Percentiles rank a stretch among this genome's conserved stretches.
Evolutionary conservation across 1,140 invertebrate genomes (phyloP).

Genomic region (Whitmania pigra): DNA sequence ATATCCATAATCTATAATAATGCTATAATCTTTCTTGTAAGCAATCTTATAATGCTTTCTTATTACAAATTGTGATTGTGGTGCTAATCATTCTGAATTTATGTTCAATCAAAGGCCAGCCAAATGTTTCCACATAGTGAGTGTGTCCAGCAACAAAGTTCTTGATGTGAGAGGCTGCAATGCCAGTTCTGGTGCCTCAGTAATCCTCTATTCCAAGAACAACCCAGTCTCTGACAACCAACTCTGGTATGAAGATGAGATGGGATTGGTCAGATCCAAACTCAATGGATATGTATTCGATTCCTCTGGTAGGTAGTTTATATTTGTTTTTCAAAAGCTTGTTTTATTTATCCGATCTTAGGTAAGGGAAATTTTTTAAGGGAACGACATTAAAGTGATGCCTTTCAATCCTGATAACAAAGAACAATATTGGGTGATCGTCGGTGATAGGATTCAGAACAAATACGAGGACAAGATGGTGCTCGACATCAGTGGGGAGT

Average conservation of each 20-base stretch:
- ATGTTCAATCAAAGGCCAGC: slow-evolving; percentile 11
- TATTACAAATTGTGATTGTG: too few relatives aligned
- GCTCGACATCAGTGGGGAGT: slow-evolving; percentile 19
- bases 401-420: background rate
- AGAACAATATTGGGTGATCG: background rate
- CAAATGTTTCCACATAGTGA: slow-evolving; percentile 14
- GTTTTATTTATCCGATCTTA: too few relatives aligned
- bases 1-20: too few relatives aligned
- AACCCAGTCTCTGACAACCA: slow-evolving; percentile 17
- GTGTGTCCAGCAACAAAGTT: slow-evolving; percentile 5
- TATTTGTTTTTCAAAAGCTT: background rate
- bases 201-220: slow-evolving; percentile 18
- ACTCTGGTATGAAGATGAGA: slow-evolving; percentile 24
- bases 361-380: slow-evolving; percentile 1
- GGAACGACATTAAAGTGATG: background rate
- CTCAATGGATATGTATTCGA: slow-evolving; percentile 23
- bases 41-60: too few relatives aligned
- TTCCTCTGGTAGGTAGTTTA: slow-evolving; percentile 13
- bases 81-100: background rate
- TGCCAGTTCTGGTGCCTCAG: slow-evolving; percentile 9
- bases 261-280: slow-evolving; percentile 22
- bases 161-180: slow-evolving; percentile 18
- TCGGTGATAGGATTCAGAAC: background rate
- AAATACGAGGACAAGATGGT: background rate
- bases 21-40: too few relatives aligned